Base-by-base conservation (phyloP, 2,888 invertebrate genomes). In the Papilio demoleus region DNA sequence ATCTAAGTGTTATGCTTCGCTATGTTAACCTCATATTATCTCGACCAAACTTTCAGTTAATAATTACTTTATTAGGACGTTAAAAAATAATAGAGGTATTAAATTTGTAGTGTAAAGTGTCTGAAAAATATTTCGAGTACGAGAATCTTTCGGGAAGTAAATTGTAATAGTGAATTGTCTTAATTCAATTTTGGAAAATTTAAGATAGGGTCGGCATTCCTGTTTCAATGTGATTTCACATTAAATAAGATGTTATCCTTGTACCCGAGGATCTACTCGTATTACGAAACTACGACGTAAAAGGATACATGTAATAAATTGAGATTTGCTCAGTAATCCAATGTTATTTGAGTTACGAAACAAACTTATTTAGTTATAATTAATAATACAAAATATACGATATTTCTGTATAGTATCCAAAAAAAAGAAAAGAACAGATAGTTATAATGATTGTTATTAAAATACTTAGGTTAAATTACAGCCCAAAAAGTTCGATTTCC, bases 241-340 rank as follows among this genome's bases (percentile, higher is more conserved):
- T 67, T 70, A 38, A 68, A 22, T 31, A 31, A 19, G 19, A 42
- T 31, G 45, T 63, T 42, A 63, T 58, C 58, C 38, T 12, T 36
- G 56, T 62, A 58, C 45, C 34, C 45, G 22, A 56, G n/a, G 62
- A 68, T 56, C 67, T 56, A 38, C 50, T 27, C 36, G 31, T 6
- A 58, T 63, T 63, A 68, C 45, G 58, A 22, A 56, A 63, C 19
- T 64, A 19, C 36, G 42, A 45, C 67, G 34, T 47, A 47, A 58
- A 24, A 50, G 56, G 45, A 36, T 67, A 47, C 34, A 58, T 31
- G 56, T 40, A 58, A 58, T 42, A 63, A 68, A 62, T 56, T 56
- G 53, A 62, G 62, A 53, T 62, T 61, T 38, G 59, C n/a, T 27
- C 60, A 12, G 17, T 58, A 66, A 53, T 53, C 53, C 38, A 12